A percentile compares a stretch with the other conserved stretches of the same genome.
phyloP scores from a whole-genome alignment of 1,140 invertebrate species.

The Laupala kohalensis region DNA sequence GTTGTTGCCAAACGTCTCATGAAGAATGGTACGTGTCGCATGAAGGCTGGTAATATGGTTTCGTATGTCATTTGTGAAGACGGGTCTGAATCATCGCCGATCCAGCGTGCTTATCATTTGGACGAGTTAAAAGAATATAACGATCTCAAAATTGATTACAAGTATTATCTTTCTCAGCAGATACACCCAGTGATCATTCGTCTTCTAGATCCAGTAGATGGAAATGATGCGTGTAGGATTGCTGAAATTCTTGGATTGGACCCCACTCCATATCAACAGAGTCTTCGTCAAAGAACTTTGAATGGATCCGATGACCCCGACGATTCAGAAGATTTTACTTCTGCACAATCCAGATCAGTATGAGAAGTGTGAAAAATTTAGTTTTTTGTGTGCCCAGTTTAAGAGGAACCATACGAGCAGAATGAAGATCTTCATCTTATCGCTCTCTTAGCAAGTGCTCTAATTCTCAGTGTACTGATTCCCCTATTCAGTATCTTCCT shows the following conservation, averaged over 20 bases:
- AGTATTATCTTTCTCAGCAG: slow-evolving; percentile 77
- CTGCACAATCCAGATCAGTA: not conserved
- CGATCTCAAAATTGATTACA: slow-evolving; percentile 59
- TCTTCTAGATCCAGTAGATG: slow-evolving; percentile 90
- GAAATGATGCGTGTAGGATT: slow-evolving; percentile 76
- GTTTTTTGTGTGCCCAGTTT: not conserved
- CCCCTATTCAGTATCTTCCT: slow-evolving; percentile 46
- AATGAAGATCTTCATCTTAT: not conserved
- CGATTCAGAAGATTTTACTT: not conserved
- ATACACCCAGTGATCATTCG: slow-evolving; percentile 88
- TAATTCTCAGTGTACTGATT: slow-evolving; percentile 46
- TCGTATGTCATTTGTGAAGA: slow-evolving; percentile 84
- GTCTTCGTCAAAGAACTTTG: not conserved
- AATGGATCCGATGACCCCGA: not conserved
- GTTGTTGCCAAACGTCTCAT: slow-evolving; percentile 74
- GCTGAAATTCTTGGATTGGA: slow-evolving; percentile 71
- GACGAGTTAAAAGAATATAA: slow-evolving; percentile 67
- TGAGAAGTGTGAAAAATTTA: not conserved
- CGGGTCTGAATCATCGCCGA: slow-evolving; percentile 37
- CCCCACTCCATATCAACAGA: slow-evolving; percentile 30
- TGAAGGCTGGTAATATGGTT: slow-evolving; percentile 87
- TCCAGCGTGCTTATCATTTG: slow-evolving; percentile 88
- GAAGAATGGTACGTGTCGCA: slow-evolving; percentile 58
- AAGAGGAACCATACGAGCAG: not conserved
- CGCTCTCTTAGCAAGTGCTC: slow-evolving; percentile 43